Conservation (phyloP, 2,113 vertebrate species). For the Phaethon lepturus region DNA sequence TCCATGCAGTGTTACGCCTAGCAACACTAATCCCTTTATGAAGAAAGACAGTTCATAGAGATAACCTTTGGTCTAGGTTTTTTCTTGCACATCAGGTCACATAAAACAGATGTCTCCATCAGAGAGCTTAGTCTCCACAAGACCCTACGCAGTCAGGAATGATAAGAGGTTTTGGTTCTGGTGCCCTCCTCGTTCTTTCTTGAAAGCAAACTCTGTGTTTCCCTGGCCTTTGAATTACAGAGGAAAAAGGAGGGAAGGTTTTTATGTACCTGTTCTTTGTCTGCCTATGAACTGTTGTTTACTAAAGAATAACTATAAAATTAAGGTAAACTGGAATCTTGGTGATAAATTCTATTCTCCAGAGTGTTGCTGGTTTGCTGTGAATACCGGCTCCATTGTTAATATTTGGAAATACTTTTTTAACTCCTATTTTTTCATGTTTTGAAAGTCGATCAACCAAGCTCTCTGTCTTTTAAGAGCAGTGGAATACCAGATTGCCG, state of each 20-base stretch:
- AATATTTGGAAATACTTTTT: not conserved
- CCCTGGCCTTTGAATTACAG: not conserved
- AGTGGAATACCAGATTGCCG: not conserved
- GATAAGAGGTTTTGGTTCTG: conserved; percentile 1
- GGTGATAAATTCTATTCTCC: not conserved
- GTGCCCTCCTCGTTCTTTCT: not conserved
- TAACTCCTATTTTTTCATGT: not conserved
- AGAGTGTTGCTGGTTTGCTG: not conserved
- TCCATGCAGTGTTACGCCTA: not conserved
- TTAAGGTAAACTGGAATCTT: not conserved
- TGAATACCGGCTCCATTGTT: not conserved
- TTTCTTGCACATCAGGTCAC: not conserved
- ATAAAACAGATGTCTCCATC: conserved; percentile 24
- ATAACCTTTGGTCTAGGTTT: conserved; percentile 44
- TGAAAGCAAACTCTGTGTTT: not conserved
- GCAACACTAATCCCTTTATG: conserved; percentile 43
- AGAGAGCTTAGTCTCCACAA: not conserved
- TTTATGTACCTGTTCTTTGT: not conserved
- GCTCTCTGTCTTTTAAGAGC: not conserved
- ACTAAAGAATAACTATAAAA: not conserved
- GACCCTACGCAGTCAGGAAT: not conserved
- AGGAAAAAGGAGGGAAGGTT: not conserved
- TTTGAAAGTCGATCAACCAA: not conserved
- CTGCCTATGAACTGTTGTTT: not conserved
- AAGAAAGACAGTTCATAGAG: conserved; percentile 12